Percentiles rank a stretch among this genome's conserved stretches.
phyloP scores from a whole-genome alignment of 2,113 vertebrate species.

The Channa maculata region DNA sequence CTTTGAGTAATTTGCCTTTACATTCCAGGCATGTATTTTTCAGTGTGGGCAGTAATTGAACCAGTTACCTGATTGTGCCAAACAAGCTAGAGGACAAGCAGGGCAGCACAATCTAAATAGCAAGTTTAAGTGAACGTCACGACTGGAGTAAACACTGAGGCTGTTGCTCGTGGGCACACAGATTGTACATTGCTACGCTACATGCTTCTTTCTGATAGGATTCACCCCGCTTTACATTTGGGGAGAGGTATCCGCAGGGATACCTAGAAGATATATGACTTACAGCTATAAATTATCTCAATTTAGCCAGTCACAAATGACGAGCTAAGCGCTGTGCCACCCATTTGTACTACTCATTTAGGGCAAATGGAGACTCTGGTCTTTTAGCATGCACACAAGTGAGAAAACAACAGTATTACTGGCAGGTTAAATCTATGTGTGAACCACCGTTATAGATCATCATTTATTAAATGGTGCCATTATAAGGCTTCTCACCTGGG shows the following conservation, averaged over 20 bases:
- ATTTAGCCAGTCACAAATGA: slow-evolving; percentile 46
- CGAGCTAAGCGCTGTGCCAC: slow-evolving; percentile 17
- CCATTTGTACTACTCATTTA: slow-evolving; percentile 38
- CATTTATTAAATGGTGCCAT: slow-evolving; percentile 53
- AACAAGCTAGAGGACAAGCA: slow-evolving; percentile 32
- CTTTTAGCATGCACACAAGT: slow-evolving; percentile 39
- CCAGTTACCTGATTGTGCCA: slow-evolving; percentile 30
- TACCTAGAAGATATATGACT: slow-evolving; percentile 57
- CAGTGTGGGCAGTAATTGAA: slow-evolving; percentile 50
- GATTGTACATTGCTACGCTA: slow-evolving; percentile 54
- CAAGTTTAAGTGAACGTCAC: slow-evolving; percentile 39
- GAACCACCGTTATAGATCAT: slow-evolving; percentile 50
- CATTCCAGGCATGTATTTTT: slow-evolving; percentile 27
- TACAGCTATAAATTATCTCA: slow-evolving; percentile 42
- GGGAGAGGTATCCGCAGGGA: slow-evolving; percentile 29
- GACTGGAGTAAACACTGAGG: slow-evolving; percentile 58
- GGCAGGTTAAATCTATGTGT: slow-evolving; percentile 44
- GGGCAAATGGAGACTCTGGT: slow-evolving; percentile 19
- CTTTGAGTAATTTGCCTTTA: slow-evolving; percentile 16
- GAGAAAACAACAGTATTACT: slow-evolving; percentile 45
- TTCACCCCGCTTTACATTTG: slow-evolving; percentile 66
- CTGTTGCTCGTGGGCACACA: slow-evolving; percentile 55
- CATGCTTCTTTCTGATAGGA: slow-evolving; percentile 59
- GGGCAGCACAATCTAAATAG: slow-evolving; percentile 27
- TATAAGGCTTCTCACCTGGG: slow-evolving; percentile 5